Conservation (phyloP, 2,113 vertebrate genomes). For the Crotalus helleri region DNA sequence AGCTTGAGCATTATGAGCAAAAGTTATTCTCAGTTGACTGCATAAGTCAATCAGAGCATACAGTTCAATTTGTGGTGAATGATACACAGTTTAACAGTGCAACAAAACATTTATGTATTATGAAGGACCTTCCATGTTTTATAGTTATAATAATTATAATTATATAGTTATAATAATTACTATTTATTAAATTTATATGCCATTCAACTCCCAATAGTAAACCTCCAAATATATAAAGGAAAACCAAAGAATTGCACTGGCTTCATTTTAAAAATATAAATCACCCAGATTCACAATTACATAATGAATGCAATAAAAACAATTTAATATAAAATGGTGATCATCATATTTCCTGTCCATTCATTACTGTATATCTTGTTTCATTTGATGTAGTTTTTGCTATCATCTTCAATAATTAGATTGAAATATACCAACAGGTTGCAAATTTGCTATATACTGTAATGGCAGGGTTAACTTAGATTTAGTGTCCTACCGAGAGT, state of each 20-base stretch:
- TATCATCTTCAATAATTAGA: neutral
- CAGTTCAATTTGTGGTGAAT: neutral
- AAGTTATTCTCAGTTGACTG: neutral
- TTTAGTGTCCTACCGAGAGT: conserved; percentile 15
- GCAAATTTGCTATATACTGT: conserved; percentile 13
- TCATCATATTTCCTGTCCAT: neutral
- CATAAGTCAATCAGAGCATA: neutral
- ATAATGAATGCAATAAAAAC: neutral
- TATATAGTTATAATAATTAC: neutral
- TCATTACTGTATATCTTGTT: neutral
- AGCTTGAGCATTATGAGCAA: neutral
- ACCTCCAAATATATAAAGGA: neutral
- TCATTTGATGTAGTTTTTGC: neutral
- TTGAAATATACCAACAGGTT: conserved; percentile 5
- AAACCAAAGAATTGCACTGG: neutral
- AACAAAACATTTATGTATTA: neutral
- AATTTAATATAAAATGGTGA: neutral
- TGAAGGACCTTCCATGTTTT: neutral
- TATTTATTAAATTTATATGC: neutral
- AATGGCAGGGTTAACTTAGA: conserved; percentile 17
- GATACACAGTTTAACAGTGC: neutral
- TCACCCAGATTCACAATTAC: neutral
- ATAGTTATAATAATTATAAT: neutral
- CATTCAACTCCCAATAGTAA: neutral
- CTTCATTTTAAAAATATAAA: neutral